Evolutionary conservation across 2,113 vertebrate species (phyloP), one percentile per base, ranked within the genome.

Genomic region (Eulemur macaco): DNA sequence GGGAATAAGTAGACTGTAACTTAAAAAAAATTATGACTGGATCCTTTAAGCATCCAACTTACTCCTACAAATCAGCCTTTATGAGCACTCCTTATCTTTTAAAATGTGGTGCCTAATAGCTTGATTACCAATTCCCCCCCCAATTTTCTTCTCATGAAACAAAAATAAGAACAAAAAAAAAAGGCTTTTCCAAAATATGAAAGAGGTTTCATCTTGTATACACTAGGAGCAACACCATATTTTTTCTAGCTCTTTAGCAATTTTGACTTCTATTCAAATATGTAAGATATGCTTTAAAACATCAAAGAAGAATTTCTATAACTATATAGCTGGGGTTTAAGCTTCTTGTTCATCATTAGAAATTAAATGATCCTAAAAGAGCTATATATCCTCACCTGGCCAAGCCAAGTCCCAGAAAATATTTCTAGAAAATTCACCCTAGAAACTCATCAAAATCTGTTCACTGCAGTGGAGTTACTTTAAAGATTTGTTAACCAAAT

Each of bases 301-400:
- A 83, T 92, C 81, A 97, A 90, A 87, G 37, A 89, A 86, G 56
- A 87, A 84, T 80, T 87, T 87, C 86, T 84, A 0, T 80, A 90
- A 80, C 54, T 31, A 63, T n/a, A 54, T 89, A 90, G 21, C 37
- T 92, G n/a, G 81, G 7, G 14, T 31, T 92, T 95, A 92, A 94
- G 6, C 15, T 69, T 81, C 31, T 73, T 83, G 20, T 84, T 94
- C 31, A 89, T 54, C 31, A 77, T 73, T 89, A 94, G 52, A 63
- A 85, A 90, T 68, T 69, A 87, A 90, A 94, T 20, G 18, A 45
- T 78, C 37, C 74, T 90, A 80, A 80, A 97, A 81, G 54, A 95
- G 45, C 64, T 91, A 82, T 11, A 68, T 21, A 68, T 21, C 71
- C 11, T 94, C 21, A 86, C 50, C 66, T 90, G 14, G 63, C 14